phyloP scores from a whole-genome alignment of 2,113 vertebrate genomes.

The Gymnarchus niloticus region DNA sequence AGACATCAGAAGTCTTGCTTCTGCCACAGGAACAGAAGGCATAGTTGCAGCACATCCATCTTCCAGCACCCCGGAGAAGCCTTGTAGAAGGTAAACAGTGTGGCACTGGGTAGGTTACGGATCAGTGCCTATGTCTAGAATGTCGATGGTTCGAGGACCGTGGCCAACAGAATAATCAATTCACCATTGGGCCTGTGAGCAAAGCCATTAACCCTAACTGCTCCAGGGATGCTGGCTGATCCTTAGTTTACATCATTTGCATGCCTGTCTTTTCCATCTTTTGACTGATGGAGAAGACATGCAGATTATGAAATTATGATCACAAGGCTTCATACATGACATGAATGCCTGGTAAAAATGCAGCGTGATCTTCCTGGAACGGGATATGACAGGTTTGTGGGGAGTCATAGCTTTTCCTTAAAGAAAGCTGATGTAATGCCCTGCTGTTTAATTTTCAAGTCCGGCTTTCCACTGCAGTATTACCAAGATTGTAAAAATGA shows the following conservation, averaged over 20 bases:
- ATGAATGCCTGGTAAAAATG: neutral
- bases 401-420: neutral
- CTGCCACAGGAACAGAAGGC: constrained; percentile 23
- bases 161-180: no score
- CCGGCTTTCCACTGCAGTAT: neutral
- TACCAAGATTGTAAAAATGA: neutral
- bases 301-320: neutral
- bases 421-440: neutral
- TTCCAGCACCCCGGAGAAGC: neutral
- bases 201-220: no score
- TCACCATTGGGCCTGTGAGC: no score
- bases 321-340: neutral
- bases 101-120: neutral
- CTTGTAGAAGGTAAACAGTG: neutral
- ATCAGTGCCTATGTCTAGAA: no score
- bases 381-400: neutral
- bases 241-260: no score
- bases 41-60: neutral
- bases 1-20: constrained; percentile 38
- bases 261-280: no score
- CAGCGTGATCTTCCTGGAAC: neutral
- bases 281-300: neutral
- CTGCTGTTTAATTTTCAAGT: neutral
- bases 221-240: no score
- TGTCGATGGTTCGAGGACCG: no score